Conservation (phyloP, 2,888 invertebrate genomes). For the Deilephila porcellus region DNA sequence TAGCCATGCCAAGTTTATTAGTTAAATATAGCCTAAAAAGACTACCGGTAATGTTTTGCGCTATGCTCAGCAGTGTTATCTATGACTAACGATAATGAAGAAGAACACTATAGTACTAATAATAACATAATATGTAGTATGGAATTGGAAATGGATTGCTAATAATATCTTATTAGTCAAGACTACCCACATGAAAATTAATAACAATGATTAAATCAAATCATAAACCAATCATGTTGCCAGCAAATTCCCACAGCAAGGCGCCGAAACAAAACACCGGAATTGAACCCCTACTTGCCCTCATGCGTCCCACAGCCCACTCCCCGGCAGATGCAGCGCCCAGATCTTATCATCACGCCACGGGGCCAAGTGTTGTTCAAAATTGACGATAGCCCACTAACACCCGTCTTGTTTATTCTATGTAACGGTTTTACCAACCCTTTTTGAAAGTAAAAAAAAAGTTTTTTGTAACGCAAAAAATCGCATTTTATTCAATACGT, state of each 20-base stretch:
- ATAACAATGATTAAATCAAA: conserved; percentile 63
- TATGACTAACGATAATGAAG: too few species aligned
- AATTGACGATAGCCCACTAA: conserved; percentile 63
- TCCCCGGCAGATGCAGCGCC: conserved; percentile 75
- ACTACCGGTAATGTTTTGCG: background rate
- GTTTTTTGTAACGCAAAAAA: conserved; percentile 12
- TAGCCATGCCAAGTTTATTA: background rate
- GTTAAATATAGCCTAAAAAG: too few species aligned
- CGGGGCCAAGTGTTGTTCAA: conserved; percentile 74
- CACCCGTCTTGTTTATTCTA: conserved; percentile 68
- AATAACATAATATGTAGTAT: background rate
- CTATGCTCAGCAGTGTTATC: background rate
- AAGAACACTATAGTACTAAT: too few species aligned
- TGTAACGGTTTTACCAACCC: conserved; percentile 76
- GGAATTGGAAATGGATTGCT: conserved; percentile 32
- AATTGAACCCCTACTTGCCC: conserved; percentile 61
- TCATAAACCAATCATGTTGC: conserved; percentile 73
- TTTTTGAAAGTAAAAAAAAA: background rate
- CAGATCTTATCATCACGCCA: conserved; percentile 76
- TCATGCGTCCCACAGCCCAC: conserved; percentile 44
- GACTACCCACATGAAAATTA: conserved; percentile 31
- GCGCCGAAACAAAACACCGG: conserved; percentile 72
- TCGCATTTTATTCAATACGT: conserved; percentile 14
- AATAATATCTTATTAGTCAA: background rate
- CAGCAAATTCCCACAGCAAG: conserved; percentile 70